Conservation (phyloP, 2,888 invertebrate species). For the Orchesella flavescens region DNA sequence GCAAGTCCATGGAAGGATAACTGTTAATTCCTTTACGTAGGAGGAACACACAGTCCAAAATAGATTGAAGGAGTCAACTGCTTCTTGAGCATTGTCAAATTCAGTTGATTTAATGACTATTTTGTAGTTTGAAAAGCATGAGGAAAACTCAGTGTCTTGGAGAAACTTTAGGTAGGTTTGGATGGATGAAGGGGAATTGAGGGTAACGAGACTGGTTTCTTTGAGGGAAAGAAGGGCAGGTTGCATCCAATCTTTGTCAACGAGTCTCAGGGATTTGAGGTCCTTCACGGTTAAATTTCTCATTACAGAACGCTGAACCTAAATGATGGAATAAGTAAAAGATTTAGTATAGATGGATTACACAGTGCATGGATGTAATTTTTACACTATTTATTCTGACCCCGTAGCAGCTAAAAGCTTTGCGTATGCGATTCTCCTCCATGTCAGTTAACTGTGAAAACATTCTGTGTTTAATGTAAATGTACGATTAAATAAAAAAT, state of each 20-base stretch:
- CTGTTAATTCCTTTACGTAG: constrained; percentile 6
- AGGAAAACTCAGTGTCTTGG: not conserved
- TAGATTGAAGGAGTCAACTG: not conserved
- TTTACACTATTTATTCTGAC: not conserved
- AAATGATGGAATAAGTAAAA: not conserved
- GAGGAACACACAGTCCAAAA: constrained; percentile 33
- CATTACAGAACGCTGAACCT: constrained; percentile 37
- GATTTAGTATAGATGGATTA: too few species aligned
- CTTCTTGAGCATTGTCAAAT: constrained; percentile 9
- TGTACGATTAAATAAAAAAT: too few species aligned
- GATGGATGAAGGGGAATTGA: not conserved
- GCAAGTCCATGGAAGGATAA: constrained; percentile 38
- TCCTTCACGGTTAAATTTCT: constrained; percentile 17
- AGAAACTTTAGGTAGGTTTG: constrained; percentile 12
- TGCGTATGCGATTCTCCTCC: too few species aligned
- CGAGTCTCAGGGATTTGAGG: constrained; percentile 40
- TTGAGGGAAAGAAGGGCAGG: not conserved
- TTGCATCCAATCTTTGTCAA: constrained; percentile 31
- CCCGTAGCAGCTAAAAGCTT: constrained; percentile 26
- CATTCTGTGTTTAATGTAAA: too few species aligned
- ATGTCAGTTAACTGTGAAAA: not conserved
- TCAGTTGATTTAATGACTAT: constrained; percentile 23
- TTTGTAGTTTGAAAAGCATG: constrained; percentile 24
- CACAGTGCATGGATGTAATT: too few species aligned
- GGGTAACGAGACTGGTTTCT: constrained; percentile 5